A percentile compares a stretch with the other conserved stretches of the same genome.
Conservation (phyloP, 2,797 vertebrate species). For the Chiroxiphia lanceolata region DNA sequence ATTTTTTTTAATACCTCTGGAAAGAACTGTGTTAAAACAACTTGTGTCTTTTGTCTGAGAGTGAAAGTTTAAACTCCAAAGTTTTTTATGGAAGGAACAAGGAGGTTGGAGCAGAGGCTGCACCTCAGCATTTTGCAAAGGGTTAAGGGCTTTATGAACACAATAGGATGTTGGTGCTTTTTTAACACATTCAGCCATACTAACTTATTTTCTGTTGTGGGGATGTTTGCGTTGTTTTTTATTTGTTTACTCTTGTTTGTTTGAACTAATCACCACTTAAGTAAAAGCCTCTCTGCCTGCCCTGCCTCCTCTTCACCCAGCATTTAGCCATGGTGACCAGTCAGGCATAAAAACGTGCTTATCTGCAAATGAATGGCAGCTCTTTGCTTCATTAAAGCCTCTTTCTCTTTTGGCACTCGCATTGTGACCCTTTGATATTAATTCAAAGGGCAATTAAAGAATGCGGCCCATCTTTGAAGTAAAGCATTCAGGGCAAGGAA, state of each 20-base stretch:
- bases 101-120: not conserved
- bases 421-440: constrained; percentile 99
- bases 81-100: not conserved
- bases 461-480: constrained; percentile 99
- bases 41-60: not conserved
- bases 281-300: constrained; percentile 49
- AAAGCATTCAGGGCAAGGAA: constrained; percentile 90
- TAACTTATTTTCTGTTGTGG: constrained; percentile 66
- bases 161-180: not conserved
- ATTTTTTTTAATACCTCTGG: not conserved
- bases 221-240: constrained; percentile 67
- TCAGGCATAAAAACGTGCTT: constrained; percentile 97
- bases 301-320: constrained; percentile 75
- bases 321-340: constrained; percentile 82
- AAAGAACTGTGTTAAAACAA: not conserved
- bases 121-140: not conserved
- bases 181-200: constrained; percentile 10
- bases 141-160: constrained; percentile 13
- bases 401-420: constrained; percentile 98
- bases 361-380: constrained; percentile 99
- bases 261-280: constrained; percentile 80
- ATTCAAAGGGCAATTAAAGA: constrained; percentile 99
- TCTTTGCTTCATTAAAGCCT: constrained; percentile 99
- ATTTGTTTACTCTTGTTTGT: constrained; percentile 83
- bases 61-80: not conserved